Evolutionary conservation across 1,140 invertebrate genomes (phyloP), one percentile per base, ranked within the genome.

Genomic region (Drosophila asahinai): DNA sequence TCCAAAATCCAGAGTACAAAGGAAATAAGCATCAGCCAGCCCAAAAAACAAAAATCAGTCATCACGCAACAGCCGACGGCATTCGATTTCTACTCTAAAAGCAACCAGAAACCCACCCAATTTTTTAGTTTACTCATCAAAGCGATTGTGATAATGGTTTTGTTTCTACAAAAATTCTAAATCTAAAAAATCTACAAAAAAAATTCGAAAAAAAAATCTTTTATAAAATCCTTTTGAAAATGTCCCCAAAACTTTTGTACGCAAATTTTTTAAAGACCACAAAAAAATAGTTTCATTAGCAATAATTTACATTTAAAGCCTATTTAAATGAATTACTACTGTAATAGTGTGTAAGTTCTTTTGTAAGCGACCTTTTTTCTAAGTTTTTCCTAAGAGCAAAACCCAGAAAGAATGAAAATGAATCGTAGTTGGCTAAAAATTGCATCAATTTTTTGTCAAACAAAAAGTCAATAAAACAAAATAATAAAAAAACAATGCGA

Each of bases 71-170:
- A 38, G 54, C 67, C 78, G 76, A 71, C 66, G 77, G 75, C 70
- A 71, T 51, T 64, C 65, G 59, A 71, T 63, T 61, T 74, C 67
- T 19, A 33, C 77, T 61, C 59, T 22, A 67, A 43, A 43, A 81
- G 38, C 60, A 61, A 17, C 43, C 52, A 61, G 11, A 36, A 54
- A 58, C 51, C 63, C 48, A 45, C 48, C 30, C 59, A 51, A 47
- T 52, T 38, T 55, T 76, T 72, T 68, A 84, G 75, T 82, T 90
- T 90, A 90, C 83, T 92, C 91, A 92, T 92, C 91, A 91, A 92
- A 92, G 91, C 91, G 81, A 92, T 92, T 92, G 91, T 92, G 91
- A 92, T 92, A 92, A 92, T 79, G 80, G 80, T 91, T 91, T 91
- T 91, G 81, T 91, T 91, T 89, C 86, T 77, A 81, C 49, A 68